Base-by-base conservation (phyloP, 2,888 invertebrate genomes). In the Drosophila maculinotata region DNA sequence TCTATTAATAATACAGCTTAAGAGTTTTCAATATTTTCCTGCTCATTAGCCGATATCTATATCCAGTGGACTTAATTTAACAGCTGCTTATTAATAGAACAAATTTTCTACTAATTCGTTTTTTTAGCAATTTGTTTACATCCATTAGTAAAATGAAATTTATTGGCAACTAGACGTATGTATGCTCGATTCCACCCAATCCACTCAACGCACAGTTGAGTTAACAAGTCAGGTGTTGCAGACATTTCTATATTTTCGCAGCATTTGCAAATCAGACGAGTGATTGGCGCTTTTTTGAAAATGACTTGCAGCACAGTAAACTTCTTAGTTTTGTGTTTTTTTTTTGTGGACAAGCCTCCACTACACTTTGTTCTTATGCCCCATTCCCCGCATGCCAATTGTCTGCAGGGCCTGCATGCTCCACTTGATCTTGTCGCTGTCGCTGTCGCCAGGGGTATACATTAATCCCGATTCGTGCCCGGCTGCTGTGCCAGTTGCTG, bases 401-500 rank as follows among this genome's bases (percentile, higher is more conserved):
- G 82, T 79, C 71, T 77, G 72, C 72, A 69, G 41, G 47, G 69
- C 68, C 69, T 71, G 76, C 66, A 79, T 79, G 83, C 76, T 78
- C 78, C 71, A 90, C 84, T 88, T 89, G 84, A 86, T 87, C 87
- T 88, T 89, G 88, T 79, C 73, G 73, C 60, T 67, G 69, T 73
- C 62, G 58, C 54, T 75, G 85, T 85, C 83, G 76, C 85, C 79
- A 85, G 68, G 79, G 85, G 69, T 62, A 64, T 47, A 44, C 57
- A 80, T 86, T 76, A 69, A 78, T 81, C 75, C 73, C 76, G 60
- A 49, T 76, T 78, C 71, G 68, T 73, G 76, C 70, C 70, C 65
- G 65, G 44, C 52, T 45, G 53, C 53, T 60, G 58, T 67, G 42
- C 17, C 38, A 44, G 62, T 39, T 48, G 56, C 51, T 47, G 51